Base-by-base conservation (phyloP, 2,113 vertebrate genomes). In the Candoia aspera region DNA sequence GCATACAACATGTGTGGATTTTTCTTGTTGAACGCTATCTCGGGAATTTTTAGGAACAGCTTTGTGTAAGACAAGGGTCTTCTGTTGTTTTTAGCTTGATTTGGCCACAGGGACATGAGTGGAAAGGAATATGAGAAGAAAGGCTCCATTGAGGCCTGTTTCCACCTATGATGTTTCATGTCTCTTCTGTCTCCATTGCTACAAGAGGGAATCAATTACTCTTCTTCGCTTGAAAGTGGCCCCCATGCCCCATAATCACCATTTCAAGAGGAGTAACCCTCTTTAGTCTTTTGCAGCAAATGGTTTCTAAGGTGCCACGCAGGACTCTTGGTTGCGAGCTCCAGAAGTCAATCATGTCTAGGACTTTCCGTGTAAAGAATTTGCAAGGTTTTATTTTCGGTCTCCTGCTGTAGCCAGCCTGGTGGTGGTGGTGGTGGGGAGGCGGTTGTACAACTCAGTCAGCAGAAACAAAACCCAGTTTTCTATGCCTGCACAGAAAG, bases 401-500 rank as follows among this genome's bases (percentile, higher is more conserved):
- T n/a, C 26, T 89, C 42, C 59, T 11, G 24, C 42, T 10, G 8
- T 6, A 15, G 1, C 33, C 26, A 6, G 17, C 42, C 42, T 2
- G 42, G 42, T 42, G 42, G 5, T 62, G 9, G 23, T 3, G 8
- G 59, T 62, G 62, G 29, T 6, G 13, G n/a, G 13, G 6, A 6
- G 17, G 2, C 0, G n/a, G 13, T 73, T 33, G 64, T 73, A 15
- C n/a, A 73, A 73, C 62, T n/a, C 26, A 0, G 62, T n/a, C 29
- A 6, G 8, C 46, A 21, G 9, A n/a, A 54, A 15, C 1, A 12
- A 3, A 54, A 37, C 6, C 26, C 26, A 0, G 49, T 29, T 1
- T 8, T 55, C 1, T 8, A 8, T 6, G 49, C 17, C 6, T 54
- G 9, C 24, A 3, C 95, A 99, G 99, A 99, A 98, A 93, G 98